phyloP scores from a whole-genome alignment of 1,140 invertebrate genomes.

The Acromyrmex echinatior region DNA sequence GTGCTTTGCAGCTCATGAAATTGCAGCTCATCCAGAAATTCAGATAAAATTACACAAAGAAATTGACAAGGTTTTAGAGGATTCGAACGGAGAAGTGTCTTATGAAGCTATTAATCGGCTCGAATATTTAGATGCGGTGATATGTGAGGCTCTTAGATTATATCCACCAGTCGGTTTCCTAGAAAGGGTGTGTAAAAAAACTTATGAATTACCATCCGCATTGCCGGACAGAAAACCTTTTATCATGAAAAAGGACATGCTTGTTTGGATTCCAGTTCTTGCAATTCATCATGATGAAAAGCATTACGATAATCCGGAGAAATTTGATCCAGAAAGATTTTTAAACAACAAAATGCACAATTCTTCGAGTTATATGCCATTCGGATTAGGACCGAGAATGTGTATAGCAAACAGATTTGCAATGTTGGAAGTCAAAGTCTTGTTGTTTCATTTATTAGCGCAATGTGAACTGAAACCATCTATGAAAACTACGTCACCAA shows the following conservation, averaged over 20 bases:
- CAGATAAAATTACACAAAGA: no score
- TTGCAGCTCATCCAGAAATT: constrained; percentile 86
- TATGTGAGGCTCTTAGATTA: constrained; percentile 87
- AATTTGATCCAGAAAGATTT: constrained; percentile 88
- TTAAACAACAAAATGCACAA: constrained; percentile 78
- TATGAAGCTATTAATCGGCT: constrained; percentile 82
- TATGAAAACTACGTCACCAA: not conserved
- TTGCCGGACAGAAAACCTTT: constrained; percentile 71
- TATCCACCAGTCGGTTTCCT: constrained; percentile 16
- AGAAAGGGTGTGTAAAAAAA: constrained; percentile 86
- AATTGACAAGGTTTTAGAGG: constrained; percentile 84
- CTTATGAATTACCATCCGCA: constrained; percentile 83
- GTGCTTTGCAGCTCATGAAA: constrained; percentile 83
- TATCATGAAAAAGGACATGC: constrained; percentile 81
- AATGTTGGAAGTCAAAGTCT: constrained; percentile 43
- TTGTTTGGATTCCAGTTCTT: constrained; percentile 84
- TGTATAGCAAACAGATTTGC: constrained; percentile 81
- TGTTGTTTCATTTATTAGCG: constrained; percentile 53
- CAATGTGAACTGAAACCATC: constrained; percentile 24
- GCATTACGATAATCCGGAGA: constrained; percentile 88
- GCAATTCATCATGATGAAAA: constrained; percentile 88
- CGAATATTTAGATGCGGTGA: constrained; percentile 86
- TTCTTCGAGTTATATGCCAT: constrained; percentile 36
- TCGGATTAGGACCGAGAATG: constrained; percentile 66
- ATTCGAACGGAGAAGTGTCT: constrained; percentile 78